These are phyloP conservation scores for Vesta saturnalis DNA, from an alignment of 2,888 invertebrate species.

Conservation along the genomic window DNA sequence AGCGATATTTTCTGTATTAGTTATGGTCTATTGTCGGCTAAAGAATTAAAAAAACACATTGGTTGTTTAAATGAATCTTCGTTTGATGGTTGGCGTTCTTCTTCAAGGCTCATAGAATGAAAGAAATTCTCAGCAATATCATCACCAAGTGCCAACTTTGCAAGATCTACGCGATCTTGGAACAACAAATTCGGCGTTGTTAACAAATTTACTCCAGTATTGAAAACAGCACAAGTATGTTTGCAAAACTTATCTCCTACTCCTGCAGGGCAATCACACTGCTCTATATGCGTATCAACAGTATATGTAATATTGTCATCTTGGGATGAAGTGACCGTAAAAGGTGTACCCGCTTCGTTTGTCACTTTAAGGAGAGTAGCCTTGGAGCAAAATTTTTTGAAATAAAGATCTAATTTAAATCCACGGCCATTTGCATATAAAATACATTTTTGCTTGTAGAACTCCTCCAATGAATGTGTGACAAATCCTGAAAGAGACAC, in stretches of 20 bases:
- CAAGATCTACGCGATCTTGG: conserved; percentile 12
- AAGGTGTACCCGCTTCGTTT: background rate
- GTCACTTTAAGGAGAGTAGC: conserved; percentile 8
- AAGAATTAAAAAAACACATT: no score
- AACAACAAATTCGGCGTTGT: conserved; percentile 15
- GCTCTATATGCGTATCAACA: conserved; percentile 24
- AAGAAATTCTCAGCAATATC: conserved; percentile 8
- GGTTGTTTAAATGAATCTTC: no score
- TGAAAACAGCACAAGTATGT: conserved; percentile 15
- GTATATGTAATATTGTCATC: conserved; percentile 21
- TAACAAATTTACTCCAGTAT: conserved; percentile 14
- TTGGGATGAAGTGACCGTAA: background rate
- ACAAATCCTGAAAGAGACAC: no score
- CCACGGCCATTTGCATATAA: conserved; percentile 1
- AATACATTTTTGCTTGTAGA: conserved; percentile 3
- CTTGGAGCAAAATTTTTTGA: background rate
- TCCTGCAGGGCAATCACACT: conserved; percentile 26
- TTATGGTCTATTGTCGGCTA: no score
- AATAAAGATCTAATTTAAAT: background rate
- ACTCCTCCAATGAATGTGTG: no score
- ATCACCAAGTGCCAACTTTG: conserved; percentile 17
- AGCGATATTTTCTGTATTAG: no score
- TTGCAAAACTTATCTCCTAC: conserved; percentile 21
- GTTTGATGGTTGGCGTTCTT: no score
- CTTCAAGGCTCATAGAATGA: background rate